Conservation (phyloP, 2,113 vertebrate genomes). For the Callipepla squamata region DNA sequence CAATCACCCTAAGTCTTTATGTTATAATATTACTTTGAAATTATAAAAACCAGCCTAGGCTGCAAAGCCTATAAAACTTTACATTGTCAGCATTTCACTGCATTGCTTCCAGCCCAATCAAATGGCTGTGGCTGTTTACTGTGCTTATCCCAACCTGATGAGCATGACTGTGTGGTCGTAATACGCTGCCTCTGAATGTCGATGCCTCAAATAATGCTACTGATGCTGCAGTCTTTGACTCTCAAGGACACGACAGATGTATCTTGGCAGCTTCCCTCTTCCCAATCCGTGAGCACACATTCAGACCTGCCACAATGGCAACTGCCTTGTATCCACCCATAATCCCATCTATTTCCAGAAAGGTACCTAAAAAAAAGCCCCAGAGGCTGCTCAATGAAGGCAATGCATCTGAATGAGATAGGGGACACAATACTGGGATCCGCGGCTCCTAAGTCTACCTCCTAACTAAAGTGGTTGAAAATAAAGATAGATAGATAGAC, state of each 20-base stretch:
- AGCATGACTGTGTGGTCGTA: neutral
- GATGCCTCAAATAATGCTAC: neutral
- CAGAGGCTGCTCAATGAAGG: neutral
- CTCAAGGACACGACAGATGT: neutral
- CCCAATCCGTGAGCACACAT: neutral
- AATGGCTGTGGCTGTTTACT: neutral
- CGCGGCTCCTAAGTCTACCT: neutral
- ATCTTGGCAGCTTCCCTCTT: neutral
- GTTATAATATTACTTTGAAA: neutral
- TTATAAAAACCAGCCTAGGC: neutral
- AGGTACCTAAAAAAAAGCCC: neutral
- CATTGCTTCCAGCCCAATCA: conserved; percentile 27
- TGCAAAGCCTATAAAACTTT: conserved; percentile 30
- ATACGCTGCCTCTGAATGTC: neutral
- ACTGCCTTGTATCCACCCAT: neutral
- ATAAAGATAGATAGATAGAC: neutral
- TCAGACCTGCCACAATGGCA: neutral
- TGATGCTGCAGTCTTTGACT: neutral
- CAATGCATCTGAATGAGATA: neutral
- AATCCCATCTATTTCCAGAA: neutral
- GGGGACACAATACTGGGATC: neutral
- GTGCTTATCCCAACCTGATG: conserved; percentile 2
- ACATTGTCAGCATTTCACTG: neutral
- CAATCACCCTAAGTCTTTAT: neutral
- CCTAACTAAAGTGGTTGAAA: neutral